Percentiles rank a stretch among this genome's conserved stretches.
Evolutionary conservation across 1,140 invertebrate genomes (phyloP).

Genomic region (Drosophila tani): DNA sequence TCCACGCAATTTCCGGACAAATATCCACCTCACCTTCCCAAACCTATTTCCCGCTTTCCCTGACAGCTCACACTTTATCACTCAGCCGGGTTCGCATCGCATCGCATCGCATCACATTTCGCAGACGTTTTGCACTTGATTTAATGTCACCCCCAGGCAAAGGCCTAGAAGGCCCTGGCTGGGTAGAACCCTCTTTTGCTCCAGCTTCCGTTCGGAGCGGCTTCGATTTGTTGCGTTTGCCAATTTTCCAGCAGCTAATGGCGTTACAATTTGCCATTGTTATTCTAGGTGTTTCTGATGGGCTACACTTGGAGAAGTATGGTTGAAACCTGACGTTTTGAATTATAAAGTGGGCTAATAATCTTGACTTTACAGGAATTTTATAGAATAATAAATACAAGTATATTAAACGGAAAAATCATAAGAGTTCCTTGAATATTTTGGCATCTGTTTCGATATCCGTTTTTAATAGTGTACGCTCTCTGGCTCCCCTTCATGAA

Average conservation of each 20-base stretch:
- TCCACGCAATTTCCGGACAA: slow-evolving; percentile 75
- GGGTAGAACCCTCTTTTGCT: background rate
- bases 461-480: slow-evolving; percentile 20
- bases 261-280: slow-evolving; percentile 77
- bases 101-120: slow-evolving; percentile 73
- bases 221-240: slow-evolving; percentile 69
- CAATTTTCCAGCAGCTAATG: slow-evolving; percentile 70
- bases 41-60: slow-evolving; percentile 2
- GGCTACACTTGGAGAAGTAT: slow-evolving; percentile 13
- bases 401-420: background rate
- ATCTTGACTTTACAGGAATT: too few relatives aligned
- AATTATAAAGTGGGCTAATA: too few relatives aligned
- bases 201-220: slow-evolving; percentile 3
- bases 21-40: slow-evolving; percentile 28
- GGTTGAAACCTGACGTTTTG: too few relatives aligned
- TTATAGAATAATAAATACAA: too few relatives aligned
- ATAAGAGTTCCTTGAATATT: background rate
- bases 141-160: slow-evolving; percentile 54
- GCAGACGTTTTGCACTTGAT: slow-evolving; percentile 77
- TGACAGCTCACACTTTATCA: slow-evolving; percentile 68
- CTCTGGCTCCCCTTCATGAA: slow-evolving; percentile 6
- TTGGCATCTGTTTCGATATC: too few relatives aligned
- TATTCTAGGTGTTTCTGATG: slow-evolving; percentile 52
- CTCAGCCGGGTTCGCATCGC: slow-evolving; percentile 58
- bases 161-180: slow-evolving; percentile 1